These are phyloP conservation scores for Drosophila acutilabella DNA, from an alignment of 2,888 invertebrate genomes.

Conservation along the genomic window DNA sequence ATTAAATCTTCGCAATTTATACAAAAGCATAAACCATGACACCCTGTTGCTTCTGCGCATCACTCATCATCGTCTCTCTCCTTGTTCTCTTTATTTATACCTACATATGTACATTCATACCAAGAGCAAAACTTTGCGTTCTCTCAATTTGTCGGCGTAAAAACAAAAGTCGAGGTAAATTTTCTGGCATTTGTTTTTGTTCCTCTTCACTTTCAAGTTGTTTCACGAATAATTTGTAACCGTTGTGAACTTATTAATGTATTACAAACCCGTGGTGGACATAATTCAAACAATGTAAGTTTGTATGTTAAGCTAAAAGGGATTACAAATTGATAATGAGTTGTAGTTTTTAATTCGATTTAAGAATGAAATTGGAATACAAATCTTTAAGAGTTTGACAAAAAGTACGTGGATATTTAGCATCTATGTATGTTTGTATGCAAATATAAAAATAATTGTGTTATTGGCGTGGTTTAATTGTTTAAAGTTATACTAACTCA, in stretches of 20 bases:
- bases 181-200: constrained; percentile 33
- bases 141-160: constrained; percentile 39
- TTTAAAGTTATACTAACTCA: constrained; percentile 1
- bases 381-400: too few relatives aligned
- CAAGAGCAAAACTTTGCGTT: constrained; percentile 11
- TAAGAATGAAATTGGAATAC: too few relatives aligned
- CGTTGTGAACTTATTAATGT: constrained; percentile 16
- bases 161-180: constrained; percentile 44
- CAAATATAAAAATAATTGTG: too few relatives aligned
- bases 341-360: background rate
- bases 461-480: too few relatives aligned
- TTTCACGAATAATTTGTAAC: constrained; percentile 19
- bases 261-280: background rate
- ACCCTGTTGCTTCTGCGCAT: constrained; percentile 64
- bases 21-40: constrained; percentile 27
- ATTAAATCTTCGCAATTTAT: background rate
- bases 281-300: background rate
- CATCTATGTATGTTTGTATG: too few relatives aligned
- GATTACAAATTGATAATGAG: constrained; percentile 1
- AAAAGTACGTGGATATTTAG: too few relatives aligned
- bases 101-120: background rate
- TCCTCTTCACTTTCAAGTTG: constrained; percentile 54
- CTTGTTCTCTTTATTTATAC: constrained; percentile 1
- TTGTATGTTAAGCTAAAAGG: background rate
- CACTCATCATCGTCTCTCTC: constrained; percentile 27